Conservation (phyloP, 2,888 invertebrate genomes). For the Pherbina coryleti region DNA sequence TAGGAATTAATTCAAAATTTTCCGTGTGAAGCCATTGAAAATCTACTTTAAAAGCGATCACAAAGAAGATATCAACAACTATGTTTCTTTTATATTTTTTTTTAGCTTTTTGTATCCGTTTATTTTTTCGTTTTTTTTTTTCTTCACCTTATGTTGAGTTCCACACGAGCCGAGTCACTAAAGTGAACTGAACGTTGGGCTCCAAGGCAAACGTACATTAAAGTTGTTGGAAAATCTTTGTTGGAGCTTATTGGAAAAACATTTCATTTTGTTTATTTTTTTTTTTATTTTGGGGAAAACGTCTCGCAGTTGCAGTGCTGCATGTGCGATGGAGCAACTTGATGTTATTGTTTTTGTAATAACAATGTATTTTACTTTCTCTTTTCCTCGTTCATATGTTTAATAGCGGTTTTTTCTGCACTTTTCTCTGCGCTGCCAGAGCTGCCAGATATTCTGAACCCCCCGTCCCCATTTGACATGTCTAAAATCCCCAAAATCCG, state of each 20-base stretch:
- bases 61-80: slow-evolving; percentile 26
- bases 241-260: slow-evolving; percentile 34
- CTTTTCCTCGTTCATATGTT: too few relatives aligned
- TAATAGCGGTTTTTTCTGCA: too few relatives aligned
- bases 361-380: too few relatives aligned
- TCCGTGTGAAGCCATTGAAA: too few relatives aligned
- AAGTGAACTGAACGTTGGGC: slow-evolving; percentile 53
- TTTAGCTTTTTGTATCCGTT: slow-evolving; percentile 28
- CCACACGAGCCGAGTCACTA: slow-evolving; percentile 56
- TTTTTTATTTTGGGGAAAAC: slow-evolving; percentile 1
- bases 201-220: slow-evolving; percentile 11
- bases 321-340: not conserved
- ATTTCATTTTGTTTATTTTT: not conserved
- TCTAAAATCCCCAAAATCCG: too few relatives aligned
- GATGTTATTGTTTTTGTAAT: not conserved
- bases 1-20: too few relatives aligned
- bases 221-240: slow-evolving; percentile 9
- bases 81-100: slow-evolving; percentile 48
- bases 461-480: too few relatives aligned
- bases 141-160: slow-evolving; percentile 49
- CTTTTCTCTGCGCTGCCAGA: too few relatives aligned
- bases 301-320: not conserved
- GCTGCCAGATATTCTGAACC: too few relatives aligned
- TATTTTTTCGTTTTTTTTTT: not conserved
- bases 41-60: too few relatives aligned